Conservation (phyloP, 2,797 vertebrate species). For the Rhinoraja longicauda region DNA sequence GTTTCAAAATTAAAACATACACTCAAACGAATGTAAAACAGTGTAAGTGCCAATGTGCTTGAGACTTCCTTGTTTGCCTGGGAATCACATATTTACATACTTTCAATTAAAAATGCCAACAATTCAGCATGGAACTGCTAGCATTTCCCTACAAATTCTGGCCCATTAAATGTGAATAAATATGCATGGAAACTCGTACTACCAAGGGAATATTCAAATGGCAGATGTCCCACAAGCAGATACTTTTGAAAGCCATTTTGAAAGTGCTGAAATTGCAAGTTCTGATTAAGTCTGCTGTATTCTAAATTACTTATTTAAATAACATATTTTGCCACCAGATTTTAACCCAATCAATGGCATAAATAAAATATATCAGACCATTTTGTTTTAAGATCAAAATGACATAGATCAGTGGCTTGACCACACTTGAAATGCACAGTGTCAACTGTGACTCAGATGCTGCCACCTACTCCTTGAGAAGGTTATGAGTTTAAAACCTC, state of each 20-base stretch:
- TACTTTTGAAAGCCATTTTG: background rate
- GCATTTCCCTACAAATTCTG: background rate
- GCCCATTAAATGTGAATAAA: background rate
- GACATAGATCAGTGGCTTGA: background rate
- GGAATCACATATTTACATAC: too few relatives aligned
- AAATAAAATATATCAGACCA: background rate
- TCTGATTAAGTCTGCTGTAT: background rate
- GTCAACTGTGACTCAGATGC: too few relatives aligned
- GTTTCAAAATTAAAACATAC: too few relatives aligned
- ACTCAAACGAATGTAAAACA: too few relatives aligned
- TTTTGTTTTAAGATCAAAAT: background rate
- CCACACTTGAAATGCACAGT: background rate
- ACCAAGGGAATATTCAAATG: background rate
- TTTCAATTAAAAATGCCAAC: too few relatives aligned
- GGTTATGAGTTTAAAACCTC: too few relatives aligned
- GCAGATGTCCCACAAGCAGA: background rate
- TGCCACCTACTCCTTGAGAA: too few relatives aligned
- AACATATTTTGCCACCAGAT: too few relatives aligned
- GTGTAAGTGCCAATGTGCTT: too few relatives aligned
- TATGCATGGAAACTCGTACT: background rate
- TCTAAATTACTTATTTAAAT: background rate
- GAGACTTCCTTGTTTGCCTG: too few relatives aligned
- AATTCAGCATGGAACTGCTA: too few relatives aligned
- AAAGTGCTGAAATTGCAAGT: background rate
- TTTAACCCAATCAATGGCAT: too few relatives aligned